These are phyloP conservation scores for Seriola dumerili DNA, from an alignment of 2,113 vertebrate genomes.

Conservation along the genomic window DNA sequence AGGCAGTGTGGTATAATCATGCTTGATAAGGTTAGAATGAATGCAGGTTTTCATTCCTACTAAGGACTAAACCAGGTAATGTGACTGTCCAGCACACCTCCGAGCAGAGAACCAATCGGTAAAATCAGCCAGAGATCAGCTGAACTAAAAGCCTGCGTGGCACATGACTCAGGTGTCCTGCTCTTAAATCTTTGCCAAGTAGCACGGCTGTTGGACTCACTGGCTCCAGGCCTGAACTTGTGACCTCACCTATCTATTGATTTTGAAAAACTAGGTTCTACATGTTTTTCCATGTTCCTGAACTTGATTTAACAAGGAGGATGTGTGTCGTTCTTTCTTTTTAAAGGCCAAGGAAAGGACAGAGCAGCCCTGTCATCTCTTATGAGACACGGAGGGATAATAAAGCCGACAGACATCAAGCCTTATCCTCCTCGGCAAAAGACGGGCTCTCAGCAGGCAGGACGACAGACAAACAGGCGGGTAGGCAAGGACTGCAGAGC, in stretches of 20 bases:
- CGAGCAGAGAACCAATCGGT: not conserved
- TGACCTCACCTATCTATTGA: conserved; percentile 10
- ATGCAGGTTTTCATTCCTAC: not conserved
- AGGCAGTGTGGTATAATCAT: not conserved
- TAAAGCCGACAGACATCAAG: conserved; percentile 32
- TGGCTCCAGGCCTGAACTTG: not conserved
- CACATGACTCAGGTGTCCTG: conserved; percentile 2
- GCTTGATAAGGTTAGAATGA: not conserved
- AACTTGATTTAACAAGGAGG: conserved; percentile 27
- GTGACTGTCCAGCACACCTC: not conserved
- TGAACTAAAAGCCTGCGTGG: not conserved
- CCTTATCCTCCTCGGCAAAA: conserved; percentile 3
- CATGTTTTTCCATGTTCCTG: not conserved
- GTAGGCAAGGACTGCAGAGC: conserved; percentile 39
- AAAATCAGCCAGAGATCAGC: conserved; percentile 1
- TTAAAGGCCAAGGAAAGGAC: conserved; percentile 8
- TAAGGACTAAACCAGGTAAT: not conserved
- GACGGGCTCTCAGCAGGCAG: conserved; percentile 26
- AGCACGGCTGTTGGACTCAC: conserved; percentile 9
- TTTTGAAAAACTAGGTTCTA: not conserved
- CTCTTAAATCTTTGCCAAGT: conserved; percentile 16
- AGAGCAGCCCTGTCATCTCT: conserved; percentile 22
- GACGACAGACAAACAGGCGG: conserved; percentile 36
- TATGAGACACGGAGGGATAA: conserved; percentile 41
- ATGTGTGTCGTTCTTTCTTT: not conserved